phyloP scores from a whole-genome alignment of 2,113 vertebrate genomes.

The Prietella phreatophila region DNA sequence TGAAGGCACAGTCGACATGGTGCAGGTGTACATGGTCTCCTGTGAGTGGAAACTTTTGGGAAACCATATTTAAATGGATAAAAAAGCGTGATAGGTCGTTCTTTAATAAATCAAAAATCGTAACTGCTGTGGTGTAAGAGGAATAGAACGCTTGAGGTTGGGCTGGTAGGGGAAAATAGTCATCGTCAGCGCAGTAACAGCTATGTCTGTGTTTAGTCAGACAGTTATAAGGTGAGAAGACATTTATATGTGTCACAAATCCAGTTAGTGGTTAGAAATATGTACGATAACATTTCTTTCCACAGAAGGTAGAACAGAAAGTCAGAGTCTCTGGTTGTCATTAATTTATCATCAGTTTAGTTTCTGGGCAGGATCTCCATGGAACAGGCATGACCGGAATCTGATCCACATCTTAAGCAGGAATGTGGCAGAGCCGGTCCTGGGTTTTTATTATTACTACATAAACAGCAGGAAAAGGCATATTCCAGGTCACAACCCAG shows the following conservation, averaged over 20 bases:
- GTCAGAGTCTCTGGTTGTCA: neutral
- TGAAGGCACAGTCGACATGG: too few species aligned
- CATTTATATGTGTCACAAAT: neutral
- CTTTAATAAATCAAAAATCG: neutral
- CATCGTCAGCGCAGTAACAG: too few species aligned
- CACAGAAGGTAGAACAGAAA: neutral
- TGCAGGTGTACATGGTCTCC: too few species aligned
- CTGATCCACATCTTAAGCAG: conserved; percentile 35
- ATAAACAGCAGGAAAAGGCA: conserved; percentile 44
- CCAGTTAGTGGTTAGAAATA: neutral
- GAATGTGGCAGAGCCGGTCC: conserved; percentile 66
- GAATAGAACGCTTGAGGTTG: too few species aligned
- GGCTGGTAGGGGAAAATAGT: too few species aligned
- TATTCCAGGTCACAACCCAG: conserved; percentile 29
- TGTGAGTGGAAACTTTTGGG: too few species aligned
- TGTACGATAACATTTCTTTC: neutral
- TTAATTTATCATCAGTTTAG: neutral
- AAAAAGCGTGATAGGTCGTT: neutral
- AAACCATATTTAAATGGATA: neutral
- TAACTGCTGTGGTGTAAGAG: neutral
- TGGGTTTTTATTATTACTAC: conserved; percentile 47
- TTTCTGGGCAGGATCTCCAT: conserved; percentile 34
- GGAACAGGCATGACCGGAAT: conserved; percentile 28
- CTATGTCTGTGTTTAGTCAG: neutral
- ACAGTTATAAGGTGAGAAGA: neutral